A percentile compares a stretch with the other conserved stretches of the same genome.
Conservation (phyloP, 2,888 invertebrate genomes). For the Diaphora mendica region DNA sequence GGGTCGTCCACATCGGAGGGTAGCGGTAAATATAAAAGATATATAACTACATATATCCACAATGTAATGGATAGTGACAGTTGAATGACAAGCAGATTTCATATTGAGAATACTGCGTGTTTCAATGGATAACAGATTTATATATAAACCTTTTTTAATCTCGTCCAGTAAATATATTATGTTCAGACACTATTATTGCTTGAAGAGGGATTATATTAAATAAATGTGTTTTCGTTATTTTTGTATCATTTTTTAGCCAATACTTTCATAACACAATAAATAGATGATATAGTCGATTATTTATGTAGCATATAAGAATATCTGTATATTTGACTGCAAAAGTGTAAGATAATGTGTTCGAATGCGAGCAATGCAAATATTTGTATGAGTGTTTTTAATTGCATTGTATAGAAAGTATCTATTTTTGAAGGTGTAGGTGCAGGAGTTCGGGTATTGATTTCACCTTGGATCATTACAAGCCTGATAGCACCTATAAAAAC, state of each 20-base stretch:
- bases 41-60: slow-evolving; percentile 36
- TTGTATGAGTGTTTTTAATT: neutral
- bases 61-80: slow-evolving; percentile 19
- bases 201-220: slow-evolving; percentile 10
- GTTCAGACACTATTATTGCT: slow-evolving; percentile 8
- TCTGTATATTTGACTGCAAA: neutral
- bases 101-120: slow-evolving; percentile 14
- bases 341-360: neutral
- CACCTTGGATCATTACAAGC: neutral
- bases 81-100: slow-evolving; percentile 28
- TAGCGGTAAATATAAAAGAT: slow-evolving; percentile 46
- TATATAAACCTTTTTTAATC: slow-evolving; percentile 11
- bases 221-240: slow-evolving; percentile 4
- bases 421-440: neutral
- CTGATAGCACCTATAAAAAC: neutral
- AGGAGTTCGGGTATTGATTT: neutral
- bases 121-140: slow-evolving; percentile 13
- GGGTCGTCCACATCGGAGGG: slow-evolving; percentile 56
- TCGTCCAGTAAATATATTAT: slow-evolving; percentile 10
- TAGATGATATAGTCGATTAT: neutral
- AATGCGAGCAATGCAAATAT: too few relatives aligned
- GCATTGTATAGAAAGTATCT: neutral
- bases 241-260: neutral
- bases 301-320: neutral
- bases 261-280: neutral